Percentiles rank a stretch among this genome's conserved stretches.
phyloP scores from a whole-genome alignment of 92 coral and sea anemone species.

The Umimayanthus chanpuru region DNA sequence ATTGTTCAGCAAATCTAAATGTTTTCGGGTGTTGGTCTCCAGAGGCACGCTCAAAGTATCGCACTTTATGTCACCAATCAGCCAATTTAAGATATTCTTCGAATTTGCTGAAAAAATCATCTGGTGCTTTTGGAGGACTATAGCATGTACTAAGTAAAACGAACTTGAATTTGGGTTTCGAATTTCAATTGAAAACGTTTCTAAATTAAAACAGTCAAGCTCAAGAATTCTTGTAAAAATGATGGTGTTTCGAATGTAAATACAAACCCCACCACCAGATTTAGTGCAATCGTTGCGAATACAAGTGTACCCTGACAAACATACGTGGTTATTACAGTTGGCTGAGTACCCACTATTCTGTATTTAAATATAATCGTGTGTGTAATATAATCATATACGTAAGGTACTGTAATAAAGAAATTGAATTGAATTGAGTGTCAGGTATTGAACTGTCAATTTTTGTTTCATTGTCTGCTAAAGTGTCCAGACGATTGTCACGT shows the following conservation, averaged over 20 bases:
- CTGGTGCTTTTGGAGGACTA: slow-evolving; percentile 41
- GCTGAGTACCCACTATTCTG: too few relatives aligned
- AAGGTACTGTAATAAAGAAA: too few relatives aligned
- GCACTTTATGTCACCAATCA: slow-evolving; percentile 47
- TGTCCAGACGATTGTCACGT: slow-evolving; percentile 10
- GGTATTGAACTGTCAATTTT: slow-evolving; percentile 30
- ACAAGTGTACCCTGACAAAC: slow-evolving; percentile 36
- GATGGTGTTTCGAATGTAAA: slow-evolving; percentile 39
- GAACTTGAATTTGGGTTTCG: slow-evolving; percentile 40
- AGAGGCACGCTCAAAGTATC: slow-evolving; percentile 6
- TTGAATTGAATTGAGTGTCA: too few relatives aligned
- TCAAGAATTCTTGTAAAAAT: slow-evolving; percentile 31
- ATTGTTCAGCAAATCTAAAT: slow-evolving; percentile 20
- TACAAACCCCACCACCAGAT: too few relatives aligned
- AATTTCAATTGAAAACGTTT: slow-evolving; percentile 39
- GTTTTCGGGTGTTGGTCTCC: slow-evolving; percentile 4
- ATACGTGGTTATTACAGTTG: too few relatives aligned
- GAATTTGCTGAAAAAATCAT: slow-evolving; percentile 39
- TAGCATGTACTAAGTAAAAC: slow-evolving; percentile 41
- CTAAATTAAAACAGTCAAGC: slow-evolving; percentile 25
- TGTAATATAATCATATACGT: too few relatives aligned
- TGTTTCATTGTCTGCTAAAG: slow-evolving; percentile 32
- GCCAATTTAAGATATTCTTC: slow-evolving; percentile 26
- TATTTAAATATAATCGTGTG: too few relatives aligned
- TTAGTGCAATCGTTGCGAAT: slow-evolving; percentile 38